Percentiles rank a stretch among this genome's conserved stretches.
phyloP scores from a whole-genome alignment of 2,888 invertebrate species.

The Prosopocoilus inquinatus region DNA sequence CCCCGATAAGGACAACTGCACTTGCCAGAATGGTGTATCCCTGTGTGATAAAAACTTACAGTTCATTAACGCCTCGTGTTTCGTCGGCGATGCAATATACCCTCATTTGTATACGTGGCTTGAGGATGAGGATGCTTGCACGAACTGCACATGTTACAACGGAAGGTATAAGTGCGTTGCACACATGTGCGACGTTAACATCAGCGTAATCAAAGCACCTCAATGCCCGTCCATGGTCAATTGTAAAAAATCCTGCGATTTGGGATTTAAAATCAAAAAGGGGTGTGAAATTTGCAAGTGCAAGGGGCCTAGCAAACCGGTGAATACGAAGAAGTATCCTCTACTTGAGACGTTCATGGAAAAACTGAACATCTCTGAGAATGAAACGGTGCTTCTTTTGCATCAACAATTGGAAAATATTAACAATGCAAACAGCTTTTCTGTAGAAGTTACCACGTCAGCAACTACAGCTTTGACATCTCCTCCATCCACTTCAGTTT shows the following conservation, averaged over 20 bases:
- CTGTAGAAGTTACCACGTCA: neutral
- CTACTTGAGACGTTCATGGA: slow-evolving; percentile 20
- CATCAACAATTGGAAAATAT: slow-evolving; percentile 1
- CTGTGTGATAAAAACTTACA: slow-evolving; percentile 42
- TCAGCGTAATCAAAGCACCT: slow-evolving; percentile 42
- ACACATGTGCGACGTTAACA: slow-evolving; percentile 47
- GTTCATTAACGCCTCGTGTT: slow-evolving; percentile 26
- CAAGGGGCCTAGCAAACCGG: slow-evolving; percentile 36
- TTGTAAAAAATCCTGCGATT: slow-evolving; percentile 57
- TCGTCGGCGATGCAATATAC: slow-evolving; percentile 38
- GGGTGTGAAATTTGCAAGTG: slow-evolving; percentile 57
- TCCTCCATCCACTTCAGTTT: neutral
- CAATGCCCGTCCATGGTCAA: slow-evolving; percentile 53
- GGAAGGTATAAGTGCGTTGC: slow-evolving; percentile 50
- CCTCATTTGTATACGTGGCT: slow-evolving; percentile 47
- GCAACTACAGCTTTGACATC: neutral
- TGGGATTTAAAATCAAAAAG: slow-evolving; percentile 54
- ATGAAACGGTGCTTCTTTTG: slow-evolving; percentile 13
- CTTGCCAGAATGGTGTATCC: slow-evolving; percentile 51
- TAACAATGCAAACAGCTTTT: neutral
- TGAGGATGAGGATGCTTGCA: slow-evolving; percentile 53
- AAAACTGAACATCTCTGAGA: slow-evolving; percentile 24
- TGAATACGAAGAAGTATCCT: slow-evolving; percentile 10
- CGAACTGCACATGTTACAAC: slow-evolving; percentile 51
- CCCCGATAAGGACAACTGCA: slow-evolving; percentile 50